Percentiles rank a stretch among this genome's conserved stretches.
Conservation (phyloP, 2,113 vertebrate genomes). For the Ramphastos sulfuratus region DNA sequence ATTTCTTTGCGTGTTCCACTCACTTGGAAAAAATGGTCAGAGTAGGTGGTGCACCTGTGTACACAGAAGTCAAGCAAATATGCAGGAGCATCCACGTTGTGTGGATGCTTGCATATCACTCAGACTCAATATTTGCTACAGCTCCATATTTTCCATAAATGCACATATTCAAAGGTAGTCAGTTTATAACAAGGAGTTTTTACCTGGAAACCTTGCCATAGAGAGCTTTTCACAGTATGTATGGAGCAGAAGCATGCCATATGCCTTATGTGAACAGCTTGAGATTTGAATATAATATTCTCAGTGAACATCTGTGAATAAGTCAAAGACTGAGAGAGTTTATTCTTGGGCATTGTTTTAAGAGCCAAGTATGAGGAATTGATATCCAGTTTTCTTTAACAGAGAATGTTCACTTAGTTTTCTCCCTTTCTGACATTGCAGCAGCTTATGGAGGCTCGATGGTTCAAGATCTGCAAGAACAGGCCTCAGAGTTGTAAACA, state of each 20-base stretch:
- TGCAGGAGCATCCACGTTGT: neutral
- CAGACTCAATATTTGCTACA: neutral
- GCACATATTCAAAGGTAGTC: neutral
- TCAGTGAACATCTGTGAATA: neutral
- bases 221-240: rapidly evolving
- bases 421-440: neutral
- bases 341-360: neutral
- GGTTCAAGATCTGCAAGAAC: neutral
- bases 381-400: neutral
- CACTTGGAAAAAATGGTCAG: neutral
- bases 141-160: neutral
- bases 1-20: neutral
- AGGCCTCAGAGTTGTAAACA: neutral
- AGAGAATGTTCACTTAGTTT: neutral
- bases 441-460: neutral
- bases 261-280: neutral
- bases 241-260: neutral
- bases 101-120: neutral
- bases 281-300: neutral
- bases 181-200: neutral
- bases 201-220: neutral
- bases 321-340: neutral
- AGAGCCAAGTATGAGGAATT: neutral
- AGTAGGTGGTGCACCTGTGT: neutral
- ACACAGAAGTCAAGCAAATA: neutral